Percentiles rank a stretch among this genome's conserved stretches.
Conservation (phyloP, 2,113 vertebrate genomes). For the Patagioenas fasciata region DNA sequence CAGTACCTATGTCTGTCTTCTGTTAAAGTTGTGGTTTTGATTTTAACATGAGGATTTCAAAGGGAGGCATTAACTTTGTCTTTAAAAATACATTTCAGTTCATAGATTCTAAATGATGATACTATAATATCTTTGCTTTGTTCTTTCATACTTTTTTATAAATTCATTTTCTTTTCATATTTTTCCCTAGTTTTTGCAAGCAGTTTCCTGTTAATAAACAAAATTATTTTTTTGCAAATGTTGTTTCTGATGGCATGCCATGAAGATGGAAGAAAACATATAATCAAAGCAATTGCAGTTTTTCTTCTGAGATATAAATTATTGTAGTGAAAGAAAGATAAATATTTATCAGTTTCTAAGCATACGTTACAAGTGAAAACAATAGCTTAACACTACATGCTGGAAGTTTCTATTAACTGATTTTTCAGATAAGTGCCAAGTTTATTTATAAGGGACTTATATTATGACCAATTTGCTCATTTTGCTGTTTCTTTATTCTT, state of each 20-base stretch:
- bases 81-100: slow-evolving; percentile 75
- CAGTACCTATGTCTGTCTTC: slow-evolving; percentile 75
- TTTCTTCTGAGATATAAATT: slow-evolving; percentile 45
- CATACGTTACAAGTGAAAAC: slow-evolving; percentile 59
- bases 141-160: slow-evolving; percentile 57
- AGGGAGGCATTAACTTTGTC: slow-evolving; percentile 71
- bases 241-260: slow-evolving; percentile 7
- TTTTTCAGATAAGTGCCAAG: slow-evolving; percentile 60
- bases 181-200: slow-evolving; percentile 60
- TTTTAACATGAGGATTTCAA: slow-evolving; percentile 75
- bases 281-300: slow-evolving; percentile 49
- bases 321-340: slow-evolving; percentile 53
- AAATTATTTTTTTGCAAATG: slow-evolving; percentile 50
- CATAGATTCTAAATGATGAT: slow-evolving; percentile 65
- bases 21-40: slow-evolving; percentile 78
- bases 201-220: slow-evolving; percentile 67
- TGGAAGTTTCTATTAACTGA: slow-evolving; percentile 44
- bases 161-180: slow-evolving; percentile 67
- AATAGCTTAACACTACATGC: background rate
- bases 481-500: slow-evolving; percentile 19
- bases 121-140: slow-evolving; percentile 67
- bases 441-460: slow-evolving; percentile 53
- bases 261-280: slow-evolving; percentile 34
- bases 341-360: slow-evolving; percentile 68
- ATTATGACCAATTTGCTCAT: slow-evolving; percentile 20